Base-by-base conservation (phyloP, 2,113 vertebrate genomes). In the Trematocara nigrifrons region DNA sequence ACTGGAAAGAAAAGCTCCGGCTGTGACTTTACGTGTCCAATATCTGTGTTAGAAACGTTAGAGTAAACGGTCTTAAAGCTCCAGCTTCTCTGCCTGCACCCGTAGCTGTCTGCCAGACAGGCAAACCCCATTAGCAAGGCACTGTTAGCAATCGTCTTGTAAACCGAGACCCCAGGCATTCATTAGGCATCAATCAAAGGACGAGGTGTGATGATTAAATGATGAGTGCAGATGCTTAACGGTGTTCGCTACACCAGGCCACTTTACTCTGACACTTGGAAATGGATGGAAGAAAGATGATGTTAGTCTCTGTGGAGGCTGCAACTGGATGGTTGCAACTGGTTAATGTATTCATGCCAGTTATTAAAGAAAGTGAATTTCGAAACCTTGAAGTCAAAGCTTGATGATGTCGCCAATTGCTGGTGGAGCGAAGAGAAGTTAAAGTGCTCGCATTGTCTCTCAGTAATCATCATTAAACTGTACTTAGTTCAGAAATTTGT, bases 61-160 rank as follows among this genome's bases (percentile, higher is more conserved):
- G 38, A 64, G 80, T 66, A 61, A 80, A 64, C 64, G 56, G 7
- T 69, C 18, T 64, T 57, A 22, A 35, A 74, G 76, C 33, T 78
- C 18, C 35, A 26, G 53, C 66, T 51, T 71, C 35, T 82, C 47
- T 22, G 52, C 57, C 86, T 84, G 66, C 40, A 86, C 69, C 42
- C 53, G 3, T 7, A 31, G 52, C 47, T 86, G 74, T 87, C 80
- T 66, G 79, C 83, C 69, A 91, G 91, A 86, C 89, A 87, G 88
- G 79, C 81, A 89, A 31, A 90, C 88, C 87, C 97, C 96, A 97
- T 98, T 98, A 98, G 97, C 96, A 96, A 91, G 94, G 94, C 96
- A 97, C 96, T 96, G 97, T 97, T 97, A 97, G 97, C 96, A 95
- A 96, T 96, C 95, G 95, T 94, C 95, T 96, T 96, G 96, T 96